Base-by-base conservation (phyloP, 2,888 invertebrate genomes). In the Melieria picta region DNA sequence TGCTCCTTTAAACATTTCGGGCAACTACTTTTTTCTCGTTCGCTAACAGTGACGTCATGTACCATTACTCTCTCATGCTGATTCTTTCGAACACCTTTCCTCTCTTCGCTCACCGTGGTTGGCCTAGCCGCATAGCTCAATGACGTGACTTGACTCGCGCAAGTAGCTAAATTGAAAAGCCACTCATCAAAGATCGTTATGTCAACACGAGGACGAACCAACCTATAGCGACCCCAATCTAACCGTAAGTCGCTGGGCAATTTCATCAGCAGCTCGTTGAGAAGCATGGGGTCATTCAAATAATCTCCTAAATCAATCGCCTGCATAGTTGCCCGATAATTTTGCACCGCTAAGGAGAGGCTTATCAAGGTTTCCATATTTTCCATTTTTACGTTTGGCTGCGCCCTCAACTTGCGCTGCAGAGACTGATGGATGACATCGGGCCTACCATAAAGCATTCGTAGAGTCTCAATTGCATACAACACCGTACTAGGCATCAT, bases 401-500 rank as follows among this genome's bases (percentile, higher is more conserved):
- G 58, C 10, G 64, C 60, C 42, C 65, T 46, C 13, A 72, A 65
- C 30, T 69, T 69, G 5, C 60, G 55, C 47, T 69, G 68, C 16
- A 72, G 47, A 7, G 56, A 43, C 5, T 58, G 64, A 47, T 55
- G 30, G 30, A 67, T 60, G 52, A 48, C 63, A 16, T 48, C 58
- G 4, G 16, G 63, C 4, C 50, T 48, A 7, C 63, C 52, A 43
- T 63, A 50, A 11, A 63, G 11, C 16, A 64, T 50, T 5, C 55
- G 30, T 30, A 69, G 62, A 6, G 62, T 62, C 52, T 69, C 62
- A 45, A 62, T 68, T 4, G 69, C 67, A 63, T 58, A 68, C n/a
- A 45, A 16, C 7, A 72, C 69, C 16, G 69, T 65, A 7, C 45
- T 45, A 16, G 65, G 69, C 66, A 73, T 68, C 67, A 69, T 70